Evolutionary conservation across 2,113 vertebrate species (phyloP).

Genomic region (Pseudorasbora parva): DNA sequence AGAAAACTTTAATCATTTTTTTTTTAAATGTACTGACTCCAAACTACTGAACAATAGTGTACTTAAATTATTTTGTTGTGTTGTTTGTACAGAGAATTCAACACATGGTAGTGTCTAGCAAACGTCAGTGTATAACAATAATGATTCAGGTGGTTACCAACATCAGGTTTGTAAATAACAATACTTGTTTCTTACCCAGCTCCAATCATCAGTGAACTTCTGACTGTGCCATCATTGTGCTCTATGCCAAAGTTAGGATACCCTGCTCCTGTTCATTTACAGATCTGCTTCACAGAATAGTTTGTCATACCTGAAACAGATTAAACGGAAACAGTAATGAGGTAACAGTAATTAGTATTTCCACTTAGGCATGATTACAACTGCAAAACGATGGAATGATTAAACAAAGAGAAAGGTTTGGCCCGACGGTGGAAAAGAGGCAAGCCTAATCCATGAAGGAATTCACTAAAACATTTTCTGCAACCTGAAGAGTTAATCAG

Average conservation of each 20-base stretch:
- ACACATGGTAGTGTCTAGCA: neutral
- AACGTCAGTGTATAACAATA: neutral
- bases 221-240: constrained; percentile 62
- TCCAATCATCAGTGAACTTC: constrained; percentile 69
- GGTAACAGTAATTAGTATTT: neutral
- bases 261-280: constrained; percentile 44
- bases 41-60: neutral
- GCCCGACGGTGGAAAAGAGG: too few species aligned
- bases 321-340: neutral
- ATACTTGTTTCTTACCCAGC: constrained; percentile 67
- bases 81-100: too few species aligned
- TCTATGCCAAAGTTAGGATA: constrained; percentile 25
- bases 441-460: too few species aligned
- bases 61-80: neutral
- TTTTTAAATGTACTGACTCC: too few species aligned
- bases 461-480: neutral
- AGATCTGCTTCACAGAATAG: neutral
- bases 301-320: constrained; percentile 55
- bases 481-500: neutral
- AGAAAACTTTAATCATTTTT: too few species aligned
- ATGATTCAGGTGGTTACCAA: neutral
- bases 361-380: too few species aligned
- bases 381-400: too few species aligned
- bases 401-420: too few species aligned
- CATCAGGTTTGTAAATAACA: neutral